phyloP scores from a whole-genome alignment of 1,140 invertebrate species.

The Nasonia vitripennis region DNA sequence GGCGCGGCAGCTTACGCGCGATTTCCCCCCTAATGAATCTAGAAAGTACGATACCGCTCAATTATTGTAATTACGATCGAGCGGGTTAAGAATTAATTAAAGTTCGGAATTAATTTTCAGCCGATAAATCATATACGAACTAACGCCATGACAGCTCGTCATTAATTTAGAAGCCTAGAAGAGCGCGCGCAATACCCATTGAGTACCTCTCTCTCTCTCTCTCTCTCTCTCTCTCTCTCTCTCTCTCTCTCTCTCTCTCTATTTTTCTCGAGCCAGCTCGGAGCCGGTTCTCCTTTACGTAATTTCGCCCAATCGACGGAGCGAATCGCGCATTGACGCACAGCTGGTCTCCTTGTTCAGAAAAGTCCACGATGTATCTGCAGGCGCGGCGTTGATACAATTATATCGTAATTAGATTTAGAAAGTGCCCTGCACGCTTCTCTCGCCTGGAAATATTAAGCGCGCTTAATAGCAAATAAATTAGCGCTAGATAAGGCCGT shows the following conservation, averaged over 20 bases:
- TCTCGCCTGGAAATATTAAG: background rate
- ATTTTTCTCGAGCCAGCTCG: background rate
- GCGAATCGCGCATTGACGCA: background rate
- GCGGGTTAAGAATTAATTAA: constrained; percentile 37
- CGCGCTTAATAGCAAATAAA: background rate
- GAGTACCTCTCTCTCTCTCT: background rate
- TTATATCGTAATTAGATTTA: background rate
- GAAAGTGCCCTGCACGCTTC: background rate
- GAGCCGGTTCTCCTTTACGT: constrained; percentile 57
- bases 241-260: background rate
- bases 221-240: background rate
- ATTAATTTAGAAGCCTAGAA: constrained; percentile 50
- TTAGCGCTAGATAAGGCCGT: background rate
- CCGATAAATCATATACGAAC: constrained; percentile 55
- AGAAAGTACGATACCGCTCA: constrained; percentile 32
- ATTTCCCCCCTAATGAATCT: constrained; percentile 23
- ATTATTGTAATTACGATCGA: constrained; percentile 35
- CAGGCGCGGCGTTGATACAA: background rate
- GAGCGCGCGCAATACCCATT: background rate
- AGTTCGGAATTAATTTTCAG: constrained; percentile 27
- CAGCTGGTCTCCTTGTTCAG: background rate
- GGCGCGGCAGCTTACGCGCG: background rate
- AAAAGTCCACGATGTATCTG: background rate
- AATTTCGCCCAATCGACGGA: constrained; percentile 56
- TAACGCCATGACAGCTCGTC: constrained; percentile 14